Base-by-base conservation (phyloP, 2,888 invertebrate species). In the Siphlonurus alternatus region DNA sequence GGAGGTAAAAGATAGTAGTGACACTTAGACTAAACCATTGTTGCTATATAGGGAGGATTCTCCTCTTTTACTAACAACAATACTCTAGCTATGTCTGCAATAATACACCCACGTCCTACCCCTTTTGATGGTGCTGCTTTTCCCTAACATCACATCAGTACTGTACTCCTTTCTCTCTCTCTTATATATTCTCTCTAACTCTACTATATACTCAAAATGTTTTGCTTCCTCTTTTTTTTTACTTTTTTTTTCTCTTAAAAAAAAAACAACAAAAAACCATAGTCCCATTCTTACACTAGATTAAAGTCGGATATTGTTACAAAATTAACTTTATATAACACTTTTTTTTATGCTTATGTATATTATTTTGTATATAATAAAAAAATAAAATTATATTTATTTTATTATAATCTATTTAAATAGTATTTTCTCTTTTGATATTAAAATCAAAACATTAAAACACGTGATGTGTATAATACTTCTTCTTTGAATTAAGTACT, bases 301-400 rank as follows among this genome's bases (percentile, higher is more conserved):
- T 56, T 56, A 56, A 56, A 56, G 56, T 56, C n/a, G 56, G 56
- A 56, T 56, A 56, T 56, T 56, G 56, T 56, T 56, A 56, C 56
- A 22, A 56, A 56, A 56, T 56, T 56, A 56, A 56, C 56, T 56
- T 22, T 20, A 56, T 56, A 56, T 56, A 56, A 56, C n/a, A 56
- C 22, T 56, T 56, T 56, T 5, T n/a, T 20, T 20, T 20, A 20
- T 20, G n/a, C 10, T 15, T 15, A 15, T 51, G 53, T 51, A 51
- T 51, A 10, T n/a, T 51, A 15, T 51, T 51, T 51, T 15, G 10
- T 10, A 15, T 15, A 51, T 10, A 51, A 51, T 15, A 51, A n/a
- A 51, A 15, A 51, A 51, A 51, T 51, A 10, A 51, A 51, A 51
- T 15, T 51, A 15, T 15, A 51, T 51, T 51, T n/a, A 15, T 51